A percentile compares a stretch with the other conserved stretches of the same genome.
Conservation (phyloP, 2,113 vertebrate species). For the Gnathonemus longibarbis region DNA sequence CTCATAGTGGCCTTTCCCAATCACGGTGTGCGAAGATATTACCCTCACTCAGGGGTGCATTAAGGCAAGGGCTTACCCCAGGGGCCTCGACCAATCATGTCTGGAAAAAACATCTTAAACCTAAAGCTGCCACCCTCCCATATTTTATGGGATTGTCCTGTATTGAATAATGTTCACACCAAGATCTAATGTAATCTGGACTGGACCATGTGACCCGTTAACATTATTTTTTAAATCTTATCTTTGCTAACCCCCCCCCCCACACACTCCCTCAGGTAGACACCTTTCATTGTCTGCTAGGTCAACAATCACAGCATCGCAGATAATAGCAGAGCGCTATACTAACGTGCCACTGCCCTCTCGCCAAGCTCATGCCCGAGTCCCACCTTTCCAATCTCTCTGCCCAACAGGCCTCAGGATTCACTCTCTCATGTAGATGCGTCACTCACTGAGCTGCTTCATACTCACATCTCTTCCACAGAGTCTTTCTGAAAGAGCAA, state of each 20-base stretch:
- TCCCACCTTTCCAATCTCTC: neutral
- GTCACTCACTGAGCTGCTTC: neutral
- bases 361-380: neutral
- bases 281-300: neutral
- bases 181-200: neutral
- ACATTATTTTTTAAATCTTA: neutral
- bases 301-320: neutral
- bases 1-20: neutral
- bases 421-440: neutral
- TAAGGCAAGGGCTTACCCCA: neutral
- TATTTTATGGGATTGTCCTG: neutral
- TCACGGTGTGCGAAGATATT: neutral
- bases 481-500: constrained; percentile 40
- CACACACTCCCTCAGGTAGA: neutral
- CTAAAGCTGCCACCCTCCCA: neutral
- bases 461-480: constrained; percentile 72
- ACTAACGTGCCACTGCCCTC: neutral
- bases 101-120: neutral
- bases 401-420: neutral
- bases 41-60: neutral
- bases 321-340: neutral
- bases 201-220: neutral
- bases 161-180: neutral
- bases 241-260: neutral
- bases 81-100: neutral